Conservation (phyloP, 2,888 invertebrate species). For the Antheraea assamensis region DNA sequence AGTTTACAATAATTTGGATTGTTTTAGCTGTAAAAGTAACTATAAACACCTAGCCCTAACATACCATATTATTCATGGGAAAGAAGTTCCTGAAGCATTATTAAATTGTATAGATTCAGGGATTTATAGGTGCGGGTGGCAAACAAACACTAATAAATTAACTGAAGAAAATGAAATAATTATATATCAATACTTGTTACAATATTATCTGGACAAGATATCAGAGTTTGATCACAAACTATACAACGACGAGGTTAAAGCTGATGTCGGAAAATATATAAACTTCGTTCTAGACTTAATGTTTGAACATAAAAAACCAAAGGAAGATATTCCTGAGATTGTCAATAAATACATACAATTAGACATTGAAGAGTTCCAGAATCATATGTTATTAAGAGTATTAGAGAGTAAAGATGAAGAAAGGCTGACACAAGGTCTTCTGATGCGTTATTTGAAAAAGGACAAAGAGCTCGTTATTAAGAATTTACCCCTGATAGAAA, state of each 20-base stretch:
- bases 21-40: constrained; percentile 30
- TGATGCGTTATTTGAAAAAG: constrained; percentile 38
- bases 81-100: constrained; percentile 40
- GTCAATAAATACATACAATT: constrained; percentile 42
- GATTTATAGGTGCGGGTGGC: constrained; percentile 26
- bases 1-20: constrained; percentile 38
- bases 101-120: constrained; percentile 29
- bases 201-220: constrained; percentile 42
- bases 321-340: constrained; percentile 46
- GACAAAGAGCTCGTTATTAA: constrained; percentile 33
- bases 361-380: constrained; percentile 34
- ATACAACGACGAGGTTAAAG: constrained; percentile 33
- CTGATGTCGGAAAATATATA: constrained; percentile 31
- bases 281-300: constrained; percentile 36
- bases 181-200: constrained; percentile 39
- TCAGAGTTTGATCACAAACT: constrained; percentile 30
- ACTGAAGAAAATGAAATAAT: constrained; percentile 31
- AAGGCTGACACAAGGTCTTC: constrained; percentile 28
- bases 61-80: constrained; percentile 48
- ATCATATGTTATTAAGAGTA: constrained; percentile 29
- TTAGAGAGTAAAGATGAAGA: constrained; percentile 16
- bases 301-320: constrained; percentile 38
- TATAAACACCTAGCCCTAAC: constrained; percentile 42
- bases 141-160: constrained; percentile 27
- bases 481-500: constrained; percentile 29